These are phyloP conservation scores for Pituophis catenifer DNA, from an alignment of 2,113 vertebrate genomes.

Conservation along the genomic window DNA sequence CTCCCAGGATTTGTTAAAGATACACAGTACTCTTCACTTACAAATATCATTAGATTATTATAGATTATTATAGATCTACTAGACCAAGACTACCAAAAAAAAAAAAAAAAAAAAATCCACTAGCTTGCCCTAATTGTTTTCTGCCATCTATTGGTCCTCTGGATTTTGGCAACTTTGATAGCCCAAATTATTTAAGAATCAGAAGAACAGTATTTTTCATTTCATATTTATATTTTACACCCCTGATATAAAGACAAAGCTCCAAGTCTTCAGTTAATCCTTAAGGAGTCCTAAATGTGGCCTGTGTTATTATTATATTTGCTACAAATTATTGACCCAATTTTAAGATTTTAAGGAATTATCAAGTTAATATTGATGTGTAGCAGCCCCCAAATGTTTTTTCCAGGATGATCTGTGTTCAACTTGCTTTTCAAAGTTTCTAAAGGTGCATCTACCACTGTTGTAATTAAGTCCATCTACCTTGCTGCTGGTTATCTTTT, in stretches of 20 bases:
- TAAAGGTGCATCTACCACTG: neutral
- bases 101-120: neutral
- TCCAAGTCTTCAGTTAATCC: neutral
- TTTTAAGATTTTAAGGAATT: neutral
- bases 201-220: neutral
- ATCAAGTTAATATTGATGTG: neutral
- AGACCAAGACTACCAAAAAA: neutral
- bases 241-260: neutral
- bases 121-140: neutral
- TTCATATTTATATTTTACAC: neutral
- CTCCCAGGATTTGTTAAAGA: neutral
- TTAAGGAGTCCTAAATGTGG: neutral
- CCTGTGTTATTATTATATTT: neutral
- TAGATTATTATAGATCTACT: neutral
- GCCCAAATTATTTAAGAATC: neutral
- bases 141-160: neutral
- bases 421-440: neutral
- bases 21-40: neutral
- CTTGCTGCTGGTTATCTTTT: neutral
- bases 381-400: neutral
- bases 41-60: neutral
- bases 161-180: neutral
- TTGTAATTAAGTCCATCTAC: neutral
- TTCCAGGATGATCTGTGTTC: neutral
- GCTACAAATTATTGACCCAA: neutral